Conservation (phyloP, 53 echinoderm and acorn worm genomes). For the Arbacia lixula region DNA sequence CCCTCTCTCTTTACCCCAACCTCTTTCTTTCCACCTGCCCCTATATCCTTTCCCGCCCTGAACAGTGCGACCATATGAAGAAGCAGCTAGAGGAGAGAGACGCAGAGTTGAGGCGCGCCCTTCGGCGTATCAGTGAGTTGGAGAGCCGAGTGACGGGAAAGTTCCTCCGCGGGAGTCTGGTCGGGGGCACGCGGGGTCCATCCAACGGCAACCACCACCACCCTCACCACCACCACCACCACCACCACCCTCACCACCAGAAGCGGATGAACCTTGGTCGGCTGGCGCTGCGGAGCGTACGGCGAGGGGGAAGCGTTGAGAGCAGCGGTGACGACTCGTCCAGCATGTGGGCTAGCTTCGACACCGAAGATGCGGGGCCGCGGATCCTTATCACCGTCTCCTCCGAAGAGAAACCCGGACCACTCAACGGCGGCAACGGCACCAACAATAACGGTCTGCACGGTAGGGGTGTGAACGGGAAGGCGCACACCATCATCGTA, state of each 20-base stretch:
- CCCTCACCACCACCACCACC: too few relatives aligned
- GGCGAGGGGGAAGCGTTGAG: slow-evolving; percentile 27
- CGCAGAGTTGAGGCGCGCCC: slow-evolving; percentile 72
- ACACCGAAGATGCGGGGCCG: slow-evolving; percentile 41
- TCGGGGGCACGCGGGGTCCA: neutral
- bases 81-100: slow-evolving; percentile 64
- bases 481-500: slow-evolving; percentile 42
- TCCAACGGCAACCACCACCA: neutral
- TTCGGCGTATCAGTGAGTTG: slow-evolving; percentile 75
- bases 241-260: neutral
- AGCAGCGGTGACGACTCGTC: slow-evolving; percentile 60
- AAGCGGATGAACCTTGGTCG: slow-evolving; percentile 39
- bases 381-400: slow-evolving; percentile 34
- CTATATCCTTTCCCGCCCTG: neutral
- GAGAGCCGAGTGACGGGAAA: slow-evolving; percentile 68
- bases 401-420: slow-evolving; percentile 37
- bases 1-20: neutral
- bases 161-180: neutral
- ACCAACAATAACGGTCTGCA: too few relatives aligned
- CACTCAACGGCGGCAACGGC: slow-evolving; percentile 21
- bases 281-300: slow-evolving; percentile 35
- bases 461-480: slow-evolving; percentile 13
- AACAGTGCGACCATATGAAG: slow-evolving; percentile 80
- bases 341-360: slow-evolving; percentile 45
- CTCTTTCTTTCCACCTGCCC: slow-evolving; percentile 7